A percentile compares a stretch with the other conserved stretches of the same genome.
These are phyloP conservation scores for Gastrophryne carolinensis DNA, from an alignment of 2,797 vertebrate species.

Conservation along the genomic window DNA sequence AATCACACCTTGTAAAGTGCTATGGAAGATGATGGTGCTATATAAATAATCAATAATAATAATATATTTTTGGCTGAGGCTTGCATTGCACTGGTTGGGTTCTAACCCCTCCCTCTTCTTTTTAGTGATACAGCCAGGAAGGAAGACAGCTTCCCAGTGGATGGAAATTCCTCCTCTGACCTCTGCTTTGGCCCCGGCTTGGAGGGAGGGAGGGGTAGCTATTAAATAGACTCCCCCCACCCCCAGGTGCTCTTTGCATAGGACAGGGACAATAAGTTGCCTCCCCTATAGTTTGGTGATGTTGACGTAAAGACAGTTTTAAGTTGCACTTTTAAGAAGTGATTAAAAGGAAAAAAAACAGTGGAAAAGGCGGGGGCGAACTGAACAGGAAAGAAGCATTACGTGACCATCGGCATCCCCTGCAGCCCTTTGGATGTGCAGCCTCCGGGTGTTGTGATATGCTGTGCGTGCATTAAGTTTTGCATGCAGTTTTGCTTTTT, in stretches of 20 bases:
- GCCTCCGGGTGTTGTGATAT: no score
- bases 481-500: no score
- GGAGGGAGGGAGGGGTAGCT: neutral
- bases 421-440: neutral
- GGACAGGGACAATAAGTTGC: neutral
- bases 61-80: no score
- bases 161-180: neutral
- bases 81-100: no score
- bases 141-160: neutral
- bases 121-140: neutral
- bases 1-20: no score
- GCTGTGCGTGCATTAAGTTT: no score
- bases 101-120: neutral
- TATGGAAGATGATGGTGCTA: no score
- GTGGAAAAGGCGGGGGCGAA: slow-evolving; percentile 39
- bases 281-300: neutral
- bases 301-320: slow-evolving; percentile 34
- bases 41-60: no score
- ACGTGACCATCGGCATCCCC: neutral
- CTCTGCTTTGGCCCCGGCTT: neutral
- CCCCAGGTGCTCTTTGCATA: slow-evolving; percentile 33
- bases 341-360: slow-evolving; percentile 25
- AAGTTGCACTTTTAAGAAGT: slow-evolving; percentile 25
- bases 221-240: neutral
- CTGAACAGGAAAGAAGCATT: neutral